A percentile compares a stretch with the other conserved stretches of the same genome.
Conservation (phyloP, 2,113 vertebrate species). For the Hystrix cristata region DNA sequence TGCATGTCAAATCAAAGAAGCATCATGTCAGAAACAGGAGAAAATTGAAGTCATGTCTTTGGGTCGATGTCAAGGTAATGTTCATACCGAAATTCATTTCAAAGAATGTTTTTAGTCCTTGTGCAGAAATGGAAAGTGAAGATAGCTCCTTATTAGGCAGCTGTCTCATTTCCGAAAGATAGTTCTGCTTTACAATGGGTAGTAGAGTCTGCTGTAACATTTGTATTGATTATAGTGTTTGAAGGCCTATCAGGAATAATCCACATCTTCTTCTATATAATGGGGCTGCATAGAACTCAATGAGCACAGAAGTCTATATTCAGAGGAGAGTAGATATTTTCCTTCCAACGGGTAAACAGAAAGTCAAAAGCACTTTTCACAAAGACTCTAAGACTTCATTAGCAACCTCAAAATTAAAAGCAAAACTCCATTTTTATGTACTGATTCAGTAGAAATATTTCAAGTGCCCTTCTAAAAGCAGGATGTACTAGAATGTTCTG, state of each 20-base stretch:
- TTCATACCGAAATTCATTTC: conserved; percentile 87
- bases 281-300: not conserved
- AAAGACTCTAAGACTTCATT: conserved; percentile 55
- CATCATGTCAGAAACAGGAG: conserved; percentile 99
- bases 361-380: not conserved
- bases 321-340: not conserved
- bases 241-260: not conserved
- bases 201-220: not conserved
- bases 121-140: conserved; percentile 55
- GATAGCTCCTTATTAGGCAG: conserved; percentile 77
- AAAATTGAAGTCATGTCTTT: conserved; percentile 99
- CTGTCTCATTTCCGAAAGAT: conserved; percentile 71
- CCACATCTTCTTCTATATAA: not conserved
- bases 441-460: conserved; percentile 54
- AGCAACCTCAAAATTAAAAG: conserved; percentile 56
- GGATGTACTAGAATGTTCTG: not conserved
- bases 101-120: conserved; percentile 86
- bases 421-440: not conserved
- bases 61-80: conserved; percentile 99
- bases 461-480: conserved; percentile 35
- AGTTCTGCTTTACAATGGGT: conserved; percentile 58
- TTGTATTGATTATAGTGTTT: conserved; percentile 31
- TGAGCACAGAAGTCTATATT: not conserved
- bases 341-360: not conserved
- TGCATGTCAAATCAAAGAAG: conserved; percentile 99